Conservation (phyloP, 2,888 invertebrate genomes). For the Dinocampus coccinellae region DNA sequence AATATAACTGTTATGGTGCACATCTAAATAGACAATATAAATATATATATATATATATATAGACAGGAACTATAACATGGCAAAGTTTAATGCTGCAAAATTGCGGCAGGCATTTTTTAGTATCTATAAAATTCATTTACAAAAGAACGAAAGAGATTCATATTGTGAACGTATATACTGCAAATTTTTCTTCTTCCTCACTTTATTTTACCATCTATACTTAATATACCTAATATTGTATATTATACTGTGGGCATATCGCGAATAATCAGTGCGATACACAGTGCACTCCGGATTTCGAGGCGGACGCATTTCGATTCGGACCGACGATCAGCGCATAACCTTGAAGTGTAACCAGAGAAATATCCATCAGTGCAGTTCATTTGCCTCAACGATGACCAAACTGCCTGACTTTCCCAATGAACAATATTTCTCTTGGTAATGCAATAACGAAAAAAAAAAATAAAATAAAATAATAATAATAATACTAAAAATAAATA, state of each 20-base stretch:
- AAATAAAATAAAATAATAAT: background rate
- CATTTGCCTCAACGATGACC: constrained; percentile 28
- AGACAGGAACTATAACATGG: background rate
- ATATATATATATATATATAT: background rate
- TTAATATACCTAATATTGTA: background rate
- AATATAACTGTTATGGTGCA: background rate
- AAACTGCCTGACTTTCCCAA: background rate
- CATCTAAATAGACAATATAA: background rate
- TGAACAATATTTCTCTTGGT: background rate
- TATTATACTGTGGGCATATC: background rate
- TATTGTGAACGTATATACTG: background rate
- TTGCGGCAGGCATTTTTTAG: constrained; percentile 5
- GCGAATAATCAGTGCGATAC: constrained; percentile 6
- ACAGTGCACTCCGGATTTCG: constrained; percentile 31
- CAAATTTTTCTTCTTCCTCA: background rate
- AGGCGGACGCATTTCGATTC: constrained; percentile 36
- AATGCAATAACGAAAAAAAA: background rate
- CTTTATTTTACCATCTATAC: background rate
- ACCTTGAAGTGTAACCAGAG: constrained; percentile 38
- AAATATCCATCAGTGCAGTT: constrained; percentile 26
- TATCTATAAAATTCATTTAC: constrained; percentile 16
- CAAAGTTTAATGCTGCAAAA: background rate
- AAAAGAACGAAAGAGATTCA: background rate
- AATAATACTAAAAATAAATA: background rate
- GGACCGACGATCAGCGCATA: constrained; percentile 37